Base-by-base conservation (phyloP, 2,113 vertebrate species). In the Vidua macroura region DNA sequence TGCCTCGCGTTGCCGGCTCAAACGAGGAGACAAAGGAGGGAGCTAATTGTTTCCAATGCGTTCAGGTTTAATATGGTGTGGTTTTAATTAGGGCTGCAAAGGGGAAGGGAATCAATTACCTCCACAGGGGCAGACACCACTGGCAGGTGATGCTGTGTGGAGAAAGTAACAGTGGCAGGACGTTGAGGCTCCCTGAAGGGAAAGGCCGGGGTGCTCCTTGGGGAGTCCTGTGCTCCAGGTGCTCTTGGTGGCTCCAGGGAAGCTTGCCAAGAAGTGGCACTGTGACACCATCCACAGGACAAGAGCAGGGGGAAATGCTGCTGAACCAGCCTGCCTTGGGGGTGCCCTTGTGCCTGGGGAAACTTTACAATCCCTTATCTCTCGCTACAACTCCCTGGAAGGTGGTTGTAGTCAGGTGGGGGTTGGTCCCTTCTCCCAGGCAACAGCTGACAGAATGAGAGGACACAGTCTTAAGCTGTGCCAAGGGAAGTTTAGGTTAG, bases 1-100 rank as follows among this genome's bases (percentile, higher is more conserved):
- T 96, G 96, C 92, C 96, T 96, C 37, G 7, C 55, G 1, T 67
- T 95, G 96, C 88, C 39, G 74, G 58, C 98, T 83, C 75, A 13
- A 94, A 93, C 33, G n/a, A 95, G 95, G 93, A 97, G 96, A 98
- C 95, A 97, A 97, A 98, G 96, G 95, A 97, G 86, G 91, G 51
- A 97, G 94, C 92, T 98, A 98, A 98, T 98, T 97, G 97, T 98
- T 97, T 98, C 92, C 97, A 93, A 44, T 94, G 94, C 91, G 93
- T 96, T 96, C 74, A 18, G 74, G 86, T 98, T 97, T 97, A 96
- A 97, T 98, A 95, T 41, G 48, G 93, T 53, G 74, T 83, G 86
- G 81, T 97, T 98, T 98, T 98, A 98, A 98, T 98, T 97, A 98
- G 96, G 81, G 56, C 88, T 97, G 80, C 86, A 51, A 95, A 94